phyloP scores from a whole-genome alignment of 1,140 invertebrate species.

The Brachionus koreanus region DNA sequence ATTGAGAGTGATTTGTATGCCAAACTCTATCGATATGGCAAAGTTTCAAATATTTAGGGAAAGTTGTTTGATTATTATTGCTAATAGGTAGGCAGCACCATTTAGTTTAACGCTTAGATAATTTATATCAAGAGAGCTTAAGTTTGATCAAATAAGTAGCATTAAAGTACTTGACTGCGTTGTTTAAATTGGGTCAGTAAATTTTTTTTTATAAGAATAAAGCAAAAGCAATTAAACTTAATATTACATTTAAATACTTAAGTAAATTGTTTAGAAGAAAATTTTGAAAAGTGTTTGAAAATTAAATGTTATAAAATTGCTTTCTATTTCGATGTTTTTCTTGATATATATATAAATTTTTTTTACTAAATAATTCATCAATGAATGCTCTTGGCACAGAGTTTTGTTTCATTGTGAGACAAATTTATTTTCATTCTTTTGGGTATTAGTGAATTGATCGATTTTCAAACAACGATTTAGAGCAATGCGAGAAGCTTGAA shows the following conservation, averaged over 20 bases:
- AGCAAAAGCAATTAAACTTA: slow-evolving; percentile 3
- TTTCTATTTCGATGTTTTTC: not conserved
- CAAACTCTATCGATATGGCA: not conserved
- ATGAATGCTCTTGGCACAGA: not conserved
- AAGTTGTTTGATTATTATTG: not conserved
- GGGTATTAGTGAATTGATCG: not conserved
- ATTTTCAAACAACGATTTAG: not conserved
- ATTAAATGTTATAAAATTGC: not conserved
- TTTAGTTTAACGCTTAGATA: not conserved
- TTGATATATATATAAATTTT: no score
- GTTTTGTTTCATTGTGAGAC: not conserved
- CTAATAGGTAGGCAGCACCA: not conserved
- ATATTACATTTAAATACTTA: slow-evolving; percentile 11
- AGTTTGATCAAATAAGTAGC: not conserved
- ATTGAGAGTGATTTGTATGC: not conserved
- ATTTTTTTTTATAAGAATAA: not conserved
- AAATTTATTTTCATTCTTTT: not conserved
- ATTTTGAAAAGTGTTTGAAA: not conserved
- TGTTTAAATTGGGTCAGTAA: not conserved
- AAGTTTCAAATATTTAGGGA: not conserved
- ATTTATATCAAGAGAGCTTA: not conserved
- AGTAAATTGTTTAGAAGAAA: not conserved
- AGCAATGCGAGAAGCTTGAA: not conserved
- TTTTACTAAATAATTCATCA: not conserved
- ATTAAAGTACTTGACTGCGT: not conserved